Base-by-base conservation (phyloP, 2,797 vertebrate species). In the Galaxias olidus region DNA sequence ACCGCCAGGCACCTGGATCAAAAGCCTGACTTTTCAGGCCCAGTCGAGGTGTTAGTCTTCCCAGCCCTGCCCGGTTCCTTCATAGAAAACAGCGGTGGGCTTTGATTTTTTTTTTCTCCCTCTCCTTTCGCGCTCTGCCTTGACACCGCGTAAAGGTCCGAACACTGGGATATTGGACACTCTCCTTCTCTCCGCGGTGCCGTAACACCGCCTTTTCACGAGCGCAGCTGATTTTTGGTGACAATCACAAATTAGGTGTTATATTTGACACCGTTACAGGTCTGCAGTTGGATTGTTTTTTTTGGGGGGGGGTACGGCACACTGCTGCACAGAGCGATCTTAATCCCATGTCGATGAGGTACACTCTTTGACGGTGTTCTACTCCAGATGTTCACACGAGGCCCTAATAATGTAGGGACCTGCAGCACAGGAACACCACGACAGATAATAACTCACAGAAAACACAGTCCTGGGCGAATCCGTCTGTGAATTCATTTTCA, bases 31-130 rank as follows among this genome's bases (percentile, higher is more conserved):
- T 74, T 78, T 86, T 87, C 79, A 81, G 77, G 63, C 65, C 20
- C 1, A 45, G 59, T 68, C 56, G 48, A 72, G 73, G 76, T 72
- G 61, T 71, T 63, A 51, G 52, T 68, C 72, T 74, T 70, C 63
- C 64, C 63, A 14, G 66, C 20, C 3, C 15, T 9, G 69, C 70
- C 65, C 60, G 54, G 44, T 48, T 47, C 17, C 69, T 80, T 73
- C 80, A 87, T 85, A 53, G 80, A 68, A 87, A 85, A 76, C 75
- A 80, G 82, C 80, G 73, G 78, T 75, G 73, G 3, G 83, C 80
- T 81, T 77, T 61, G 70, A 68, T 80, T 69, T 44, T 52, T 78
- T 69, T 73, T 58, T 60, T 15, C 19, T 40, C 59, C 47, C 17
- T 20, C 46, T 47, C 11, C 14, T 14, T 42, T 66, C 59, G 61